Evolutionary conservation across 2,888 invertebrate genomes (phyloP).

Genomic region (Ornithoptera alexandrae): DNA sequence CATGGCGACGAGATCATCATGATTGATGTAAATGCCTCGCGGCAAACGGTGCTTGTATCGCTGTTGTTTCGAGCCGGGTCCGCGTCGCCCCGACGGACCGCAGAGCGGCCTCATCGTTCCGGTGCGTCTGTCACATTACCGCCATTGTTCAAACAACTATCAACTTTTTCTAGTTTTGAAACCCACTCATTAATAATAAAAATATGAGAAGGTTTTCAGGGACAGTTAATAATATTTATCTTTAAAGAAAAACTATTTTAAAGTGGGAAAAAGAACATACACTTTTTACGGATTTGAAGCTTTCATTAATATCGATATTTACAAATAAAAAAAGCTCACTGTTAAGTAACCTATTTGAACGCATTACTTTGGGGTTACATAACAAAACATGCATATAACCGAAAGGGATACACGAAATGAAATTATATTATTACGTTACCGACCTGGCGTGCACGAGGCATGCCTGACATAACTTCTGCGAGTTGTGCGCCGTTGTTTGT

Average conservation of each 20-base stretch:
- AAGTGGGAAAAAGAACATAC: neutral
- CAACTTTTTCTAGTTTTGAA: neutral
- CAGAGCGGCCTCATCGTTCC: slow-evolving; percentile 89
- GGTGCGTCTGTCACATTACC: slow-evolving; percentile 85
- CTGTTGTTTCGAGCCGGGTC: slow-evolving; percentile 74
- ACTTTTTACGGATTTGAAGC: slow-evolving; percentile 5
- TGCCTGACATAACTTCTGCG: slow-evolving; percentile 78
- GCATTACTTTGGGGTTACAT: slow-evolving; percentile 13
- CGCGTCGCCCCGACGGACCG: slow-evolving; percentile 83
- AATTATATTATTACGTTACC: slow-evolving; percentile 52
- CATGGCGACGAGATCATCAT: slow-evolving; percentile 96
- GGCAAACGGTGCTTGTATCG: slow-evolving; percentile 92
- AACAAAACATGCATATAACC: slow-evolving; percentile 31
- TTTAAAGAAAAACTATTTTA: neutral
- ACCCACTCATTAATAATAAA: slow-evolving; percentile 8
- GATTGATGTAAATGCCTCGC: slow-evolving; percentile 98
- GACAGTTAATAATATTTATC: neutral
- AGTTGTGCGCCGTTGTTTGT: slow-evolving; percentile 75
- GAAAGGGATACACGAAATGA: slow-evolving; percentile 28
- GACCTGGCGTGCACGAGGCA: slow-evolving; percentile 81
- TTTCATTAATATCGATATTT: slow-evolving; percentile 7
- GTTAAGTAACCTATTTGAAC: slow-evolving; percentile 14
- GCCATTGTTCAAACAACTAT: slow-evolving; percentile 60
- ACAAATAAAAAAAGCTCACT: slow-evolving; percentile 11
- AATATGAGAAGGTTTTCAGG: neutral